phyloP scores from a whole-genome alignment of 92 coral and sea anemone genomes.

The Actinostola sp. region DNA sequence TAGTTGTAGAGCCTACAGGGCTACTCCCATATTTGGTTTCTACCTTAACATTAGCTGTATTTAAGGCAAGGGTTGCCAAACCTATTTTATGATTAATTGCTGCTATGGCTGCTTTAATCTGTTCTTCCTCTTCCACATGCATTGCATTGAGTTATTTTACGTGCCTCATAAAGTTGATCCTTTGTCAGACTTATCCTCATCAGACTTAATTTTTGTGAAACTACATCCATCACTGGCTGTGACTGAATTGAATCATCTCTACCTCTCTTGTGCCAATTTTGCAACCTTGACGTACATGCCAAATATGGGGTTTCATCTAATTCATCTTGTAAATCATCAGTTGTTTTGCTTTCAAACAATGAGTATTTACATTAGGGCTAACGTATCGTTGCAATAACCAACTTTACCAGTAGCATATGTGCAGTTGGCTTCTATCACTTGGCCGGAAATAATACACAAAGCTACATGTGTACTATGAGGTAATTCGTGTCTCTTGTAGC shows the following conservation, averaged over 20 bases:
- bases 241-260: slow-evolving; percentile 52
- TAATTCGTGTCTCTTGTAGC: slow-evolving; percentile 4
- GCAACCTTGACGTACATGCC: slow-evolving; percentile 46
- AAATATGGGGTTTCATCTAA: background rate
- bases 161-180: too few relatives aligned
- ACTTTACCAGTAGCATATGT: slow-evolving; percentile 54
- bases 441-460: slow-evolving; percentile 44
- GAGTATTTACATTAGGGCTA: slow-evolving; percentile 60
- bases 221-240: slow-evolving; percentile 43
- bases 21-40: too few relatives aligned
- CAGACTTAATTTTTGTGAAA: slow-evolving; percentile 42
- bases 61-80: too few relatives aligned
- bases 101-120: too few relatives aligned
- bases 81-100: too few relatives aligned
- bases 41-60: too few relatives aligned
- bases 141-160: too few relatives aligned
- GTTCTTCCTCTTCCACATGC: too few relatives aligned
- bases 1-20: too few relatives aligned
- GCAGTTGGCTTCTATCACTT: slow-evolving; percentile 45
- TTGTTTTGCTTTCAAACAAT: slow-evolving; percentile 26
- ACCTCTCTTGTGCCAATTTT: slow-evolving; percentile 45
- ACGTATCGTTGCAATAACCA: slow-evolving; percentile 56
- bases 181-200: background rate
- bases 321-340: slow-evolving; percentile 16
- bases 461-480: slow-evolving; percentile 16